Evolutionary conservation across 2,888 invertebrate genomes (phyloP), one percentile per base, ranked within the genome.

Genomic region (Caenorhabditis virilis): DNA sequence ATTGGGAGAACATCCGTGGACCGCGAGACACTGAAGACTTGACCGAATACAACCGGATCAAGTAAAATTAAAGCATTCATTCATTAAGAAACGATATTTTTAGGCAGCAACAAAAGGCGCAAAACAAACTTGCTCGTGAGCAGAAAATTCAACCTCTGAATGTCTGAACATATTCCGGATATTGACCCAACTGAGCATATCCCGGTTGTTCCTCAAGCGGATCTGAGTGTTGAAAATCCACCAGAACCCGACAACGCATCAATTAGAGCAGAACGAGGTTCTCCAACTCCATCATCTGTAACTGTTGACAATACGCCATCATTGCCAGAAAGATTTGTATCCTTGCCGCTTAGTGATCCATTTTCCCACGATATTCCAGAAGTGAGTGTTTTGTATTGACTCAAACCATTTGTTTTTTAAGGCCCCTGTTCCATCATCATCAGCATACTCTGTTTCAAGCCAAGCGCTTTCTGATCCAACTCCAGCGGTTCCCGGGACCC

Each of bases 1-100:
- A 69, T 52, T 82, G 80, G 80, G 74, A 73, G 33, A 82, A 82
- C 59, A 74, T 82, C 45, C 76, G 82, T 30, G 82, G 80, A n/a
- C 82, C 82, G 23, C 58, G 79, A 39, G 74, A 74, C n/a, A 71
- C 70, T 6, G 82, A 82, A 51, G 77, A 79, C 59, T 72, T 75
- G 49, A 58, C 63, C 15, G 59, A 77, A 39, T 80, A 78, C 58
- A 54, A 71, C 33, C 45, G 41, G 13, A 68, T 68, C 38, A 72
- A 72, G 77, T 77, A 20, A 22, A 41, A 20, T 20, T 25, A 36
- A 30, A 22, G 13, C 13, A 30, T 39, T 41, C 16, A n/a, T 53
- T n/a, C n/a, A 18, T 11, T 51, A 16, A 4, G n/a, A 1, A 15
- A 39, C 23, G 6, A 30, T 30, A 30, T 30, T 58, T 58, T 41